Conservation (phyloP, 1,140 invertebrate species). For the Drosophila trapezifrons region DNA sequence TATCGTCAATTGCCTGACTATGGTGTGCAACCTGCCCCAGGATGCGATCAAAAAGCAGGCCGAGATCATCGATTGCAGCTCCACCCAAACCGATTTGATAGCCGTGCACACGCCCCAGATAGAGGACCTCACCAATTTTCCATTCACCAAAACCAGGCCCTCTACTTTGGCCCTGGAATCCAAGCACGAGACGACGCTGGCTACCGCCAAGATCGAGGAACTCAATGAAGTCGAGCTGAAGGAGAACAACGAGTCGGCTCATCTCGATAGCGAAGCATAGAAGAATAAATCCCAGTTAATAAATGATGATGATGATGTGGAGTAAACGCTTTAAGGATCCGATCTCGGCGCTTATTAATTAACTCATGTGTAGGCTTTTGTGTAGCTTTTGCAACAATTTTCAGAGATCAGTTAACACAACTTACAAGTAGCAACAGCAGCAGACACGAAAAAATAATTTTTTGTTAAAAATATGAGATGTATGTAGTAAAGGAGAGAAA, state of each 20-base stretch:
- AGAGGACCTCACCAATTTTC: conserved; percentile 76
- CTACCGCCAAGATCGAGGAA: conserved; percentile 29
- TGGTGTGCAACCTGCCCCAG: conserved; percentile 85
- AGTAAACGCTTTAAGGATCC: conserved; percentile 47
- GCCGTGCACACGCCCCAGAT: conserved; percentile 90
- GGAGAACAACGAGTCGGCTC: conserved; percentile 40
- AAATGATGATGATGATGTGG: conserved; percentile 21
- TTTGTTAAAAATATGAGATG: conserved; percentile 37
- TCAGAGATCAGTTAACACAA: conserved; percentile 24
- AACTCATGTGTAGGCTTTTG: conserved; percentile 50
- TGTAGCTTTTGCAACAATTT: conserved; percentile 72
- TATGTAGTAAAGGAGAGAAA: conserved; percentile 41
- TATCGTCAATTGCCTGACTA: conserved; percentile 88
- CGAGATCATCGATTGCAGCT: conserved; percentile 85
- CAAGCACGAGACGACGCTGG: conserved; percentile 45
- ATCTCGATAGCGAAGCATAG: conserved; percentile 23
- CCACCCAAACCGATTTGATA: conserved; percentile 91
- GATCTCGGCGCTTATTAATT: conserved; percentile 61
- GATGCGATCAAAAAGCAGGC: conserved; percentile 73
- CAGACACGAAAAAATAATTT: conserved; percentile 18
- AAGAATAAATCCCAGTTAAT: conserved; percentile 29
- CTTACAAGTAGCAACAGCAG: conserved; percentile 25
- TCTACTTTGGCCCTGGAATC: conserved; percentile 76
- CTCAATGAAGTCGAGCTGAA: conserved; percentile 37
- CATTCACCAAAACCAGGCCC: conserved; percentile 75